phyloP scores from a whole-genome alignment of 2,113 vertebrate species.

The Ciconia boyciana region DNA sequence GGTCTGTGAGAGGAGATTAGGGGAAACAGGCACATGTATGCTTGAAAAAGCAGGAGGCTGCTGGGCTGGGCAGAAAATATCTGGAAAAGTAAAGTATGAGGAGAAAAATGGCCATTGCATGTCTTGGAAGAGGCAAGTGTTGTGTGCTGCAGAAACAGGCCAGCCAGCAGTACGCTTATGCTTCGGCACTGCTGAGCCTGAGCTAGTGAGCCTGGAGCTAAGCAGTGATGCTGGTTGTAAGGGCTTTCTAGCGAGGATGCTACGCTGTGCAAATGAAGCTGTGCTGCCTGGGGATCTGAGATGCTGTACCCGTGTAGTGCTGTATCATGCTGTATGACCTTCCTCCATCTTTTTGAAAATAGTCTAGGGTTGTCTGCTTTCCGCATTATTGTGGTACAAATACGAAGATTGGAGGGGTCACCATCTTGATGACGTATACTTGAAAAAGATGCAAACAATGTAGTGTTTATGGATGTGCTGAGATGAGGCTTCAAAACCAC shows the following conservation, averaged over 20 bases:
- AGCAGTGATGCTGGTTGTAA: background rate
- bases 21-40: background rate
- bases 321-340: background rate
- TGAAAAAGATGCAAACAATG: background rate
- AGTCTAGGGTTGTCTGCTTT: background rate
- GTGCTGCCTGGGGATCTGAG: background rate
- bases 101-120: rapidly evolving
- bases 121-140: background rate
- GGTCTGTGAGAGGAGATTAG: background rate
- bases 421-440: background rate
- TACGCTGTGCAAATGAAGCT: background rate
- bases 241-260: background rate
- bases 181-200: background rate
- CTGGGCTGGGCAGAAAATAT: background rate
- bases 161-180: background rate
- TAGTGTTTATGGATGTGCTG: background rate
- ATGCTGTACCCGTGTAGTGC: background rate
- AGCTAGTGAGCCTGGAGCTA: background rate
- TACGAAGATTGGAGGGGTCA: background rate
- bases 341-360: background rate
- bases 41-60: background rate
- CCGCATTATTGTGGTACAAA: background rate
- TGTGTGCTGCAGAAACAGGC: background rate
- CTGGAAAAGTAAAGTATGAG: background rate
- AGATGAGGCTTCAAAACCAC: background rate